These are phyloP conservation scores for Bufotes viridis DNA, from an alignment of 2,797 vertebrate species.

Conservation along the genomic window DNA sequence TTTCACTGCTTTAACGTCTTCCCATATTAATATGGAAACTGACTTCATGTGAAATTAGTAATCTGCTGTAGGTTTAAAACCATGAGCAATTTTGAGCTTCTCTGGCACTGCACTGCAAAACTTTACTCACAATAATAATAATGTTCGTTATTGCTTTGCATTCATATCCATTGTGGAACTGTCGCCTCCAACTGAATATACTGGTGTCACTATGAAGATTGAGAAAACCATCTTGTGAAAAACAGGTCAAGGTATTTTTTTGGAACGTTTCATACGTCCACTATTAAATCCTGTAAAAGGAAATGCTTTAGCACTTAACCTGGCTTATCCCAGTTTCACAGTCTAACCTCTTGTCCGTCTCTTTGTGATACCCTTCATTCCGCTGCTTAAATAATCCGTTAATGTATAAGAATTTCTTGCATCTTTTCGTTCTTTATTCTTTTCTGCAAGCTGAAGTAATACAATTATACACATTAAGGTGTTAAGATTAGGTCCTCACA, in stretches of 20 bases:
- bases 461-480: constrained; percentile 26
- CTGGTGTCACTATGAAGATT: background rate
- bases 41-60: background rate
- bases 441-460: background rate
- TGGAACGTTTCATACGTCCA: background rate
- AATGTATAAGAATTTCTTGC: background rate
- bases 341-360: background rate
- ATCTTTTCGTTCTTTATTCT: background rate
- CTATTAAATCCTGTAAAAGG: background rate
- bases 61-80: background rate
- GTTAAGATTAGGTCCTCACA: background rate
- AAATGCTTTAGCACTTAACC: background rate
- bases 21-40: background rate
- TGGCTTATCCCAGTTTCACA: background rate
- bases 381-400: background rate
- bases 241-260: background rate
- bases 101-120: background rate
- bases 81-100: background rate
- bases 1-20: no score
- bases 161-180: background rate
- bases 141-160: background rate
- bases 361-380: background rate
- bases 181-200: background rate
- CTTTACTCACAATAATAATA: background rate
- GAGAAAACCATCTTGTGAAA: background rate